Base-by-base conservation (phyloP, 2,888 invertebrate genomes). In the Athalia circularis region DNA sequence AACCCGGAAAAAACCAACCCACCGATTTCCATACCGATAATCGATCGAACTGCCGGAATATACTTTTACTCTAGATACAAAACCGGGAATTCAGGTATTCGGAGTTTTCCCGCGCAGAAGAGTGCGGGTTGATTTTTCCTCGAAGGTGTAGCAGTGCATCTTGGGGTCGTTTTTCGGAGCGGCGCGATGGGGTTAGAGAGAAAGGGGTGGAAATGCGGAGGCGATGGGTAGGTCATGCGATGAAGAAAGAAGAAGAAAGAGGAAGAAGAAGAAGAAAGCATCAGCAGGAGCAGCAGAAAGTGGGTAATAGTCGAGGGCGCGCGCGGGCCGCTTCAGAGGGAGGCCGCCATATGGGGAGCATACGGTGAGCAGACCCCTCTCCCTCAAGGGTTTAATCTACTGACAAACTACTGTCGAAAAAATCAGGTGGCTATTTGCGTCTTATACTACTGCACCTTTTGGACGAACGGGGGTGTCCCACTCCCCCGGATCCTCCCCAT, bases 291-390 rank as follows among this genome's bases (percentile, higher is more conserved):
- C 57, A 59, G 72, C 72, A 79, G 67, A 75, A 75, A 75, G 75
- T 62, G 64, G 64, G 75, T 75, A 75, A 75, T 75, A 75, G 75
- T 75, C 64, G 62, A 75, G 75, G 72, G 75, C 75, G 75, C 64
- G 75, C 75, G 75, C 75, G 78, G 81, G 80, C 80, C 79, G 80
- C 80, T 80, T 80, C 79, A 81, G 78, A 85, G 85, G 85, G 85
- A 84, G 85, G 84, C 82, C 80, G 84, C 87, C 90, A 90, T 90
- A 90, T 89, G 90, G 90, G 87, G 87, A 90, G 88, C 90, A 90
- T 88, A 90, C 90, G 90, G 90, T 80, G 84, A 89, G 90, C 89
- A 90, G 89, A 87, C 82, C 80, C 81, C 83, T 80, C 85, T 86
- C 83, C 85, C 85, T 87, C 83, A 83, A 87, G 88, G 87, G 86